Evolutionary conservation across 2,797 vertebrate species (phyloP).

Genomic region (Anguilla pacifica): DNA sequence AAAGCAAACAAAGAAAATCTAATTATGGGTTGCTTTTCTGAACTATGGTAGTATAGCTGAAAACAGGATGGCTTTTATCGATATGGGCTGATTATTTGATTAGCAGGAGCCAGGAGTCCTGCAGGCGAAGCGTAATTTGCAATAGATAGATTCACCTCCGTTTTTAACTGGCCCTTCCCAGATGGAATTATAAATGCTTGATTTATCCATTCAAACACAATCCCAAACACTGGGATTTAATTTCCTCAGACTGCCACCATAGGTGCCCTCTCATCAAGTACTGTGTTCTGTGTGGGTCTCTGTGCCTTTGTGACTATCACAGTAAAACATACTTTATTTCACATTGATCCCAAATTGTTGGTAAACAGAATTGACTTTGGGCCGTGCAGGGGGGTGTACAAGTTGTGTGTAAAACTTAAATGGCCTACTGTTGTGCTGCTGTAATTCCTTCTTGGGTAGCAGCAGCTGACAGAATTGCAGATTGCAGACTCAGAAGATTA

Average conservation of each 20-base stretch:
- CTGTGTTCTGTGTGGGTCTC: background rate
- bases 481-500: background rate
- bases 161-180: background rate
- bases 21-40: background rate
- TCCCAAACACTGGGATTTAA: too few species aligned
- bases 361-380: background rate
- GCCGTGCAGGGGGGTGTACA: background rate
- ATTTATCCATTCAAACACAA: background rate
- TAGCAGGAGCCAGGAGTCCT: conserved; percentile 4
- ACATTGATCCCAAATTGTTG: background rate
- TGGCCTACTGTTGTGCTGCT: background rate
- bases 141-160: background rate
- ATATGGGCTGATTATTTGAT: background rate
- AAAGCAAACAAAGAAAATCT: background rate
- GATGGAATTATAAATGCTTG: background rate
- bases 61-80: background rate
- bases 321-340: background rate
- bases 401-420: background rate
- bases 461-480: background rate
- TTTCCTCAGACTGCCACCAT: too few species aligned
- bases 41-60: background rate
- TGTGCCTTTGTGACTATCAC: background rate
- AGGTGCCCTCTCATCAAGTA: background rate
- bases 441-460: background rate
- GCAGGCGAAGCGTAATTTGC: background rate